phyloP scores from a whole-genome alignment of 2,113 vertebrate genomes.

The Phalacrocorax aristotelis region DNA sequence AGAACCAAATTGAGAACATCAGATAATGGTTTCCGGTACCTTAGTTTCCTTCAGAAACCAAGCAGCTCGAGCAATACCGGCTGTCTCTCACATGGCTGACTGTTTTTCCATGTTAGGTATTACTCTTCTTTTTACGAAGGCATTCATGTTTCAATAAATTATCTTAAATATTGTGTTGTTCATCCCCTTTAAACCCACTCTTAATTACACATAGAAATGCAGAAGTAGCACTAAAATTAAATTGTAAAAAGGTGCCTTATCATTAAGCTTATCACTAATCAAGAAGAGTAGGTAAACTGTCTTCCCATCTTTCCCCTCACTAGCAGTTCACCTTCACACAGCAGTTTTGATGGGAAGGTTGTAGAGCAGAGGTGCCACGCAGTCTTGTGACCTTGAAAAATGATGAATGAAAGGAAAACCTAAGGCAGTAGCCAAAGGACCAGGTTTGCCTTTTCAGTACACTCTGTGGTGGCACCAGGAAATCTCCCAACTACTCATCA shows the following conservation, averaged over 20 bases:
- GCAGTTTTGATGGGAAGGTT: neutral
- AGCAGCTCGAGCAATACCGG: neutral
- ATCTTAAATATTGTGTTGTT: neutral
- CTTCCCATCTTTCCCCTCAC: neutral
- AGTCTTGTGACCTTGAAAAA: neutral
- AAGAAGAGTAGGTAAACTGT: neutral
- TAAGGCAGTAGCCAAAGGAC: neutral
- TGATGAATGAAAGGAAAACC: neutral
- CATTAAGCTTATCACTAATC: neutral
- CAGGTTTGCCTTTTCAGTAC: neutral
- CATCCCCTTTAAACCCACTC: neutral
- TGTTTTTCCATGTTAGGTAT: accelerated
- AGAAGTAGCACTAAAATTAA: neutral
- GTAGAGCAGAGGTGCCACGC: neutral
- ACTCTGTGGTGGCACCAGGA: neutral
- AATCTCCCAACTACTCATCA: neutral
- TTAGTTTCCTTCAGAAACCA: neutral
- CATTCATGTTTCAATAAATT: neutral
- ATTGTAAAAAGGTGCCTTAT: neutral
- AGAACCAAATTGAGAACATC: neutral
- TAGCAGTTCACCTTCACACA: neutral
- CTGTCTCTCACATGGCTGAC: neutral
- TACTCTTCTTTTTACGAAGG: neutral
- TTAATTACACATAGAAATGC: neutral
- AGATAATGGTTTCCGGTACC: neutral